Evolutionary conservation across 1,140 invertebrate genomes (phyloP).

Genomic region (Planococcus citri): DNA sequence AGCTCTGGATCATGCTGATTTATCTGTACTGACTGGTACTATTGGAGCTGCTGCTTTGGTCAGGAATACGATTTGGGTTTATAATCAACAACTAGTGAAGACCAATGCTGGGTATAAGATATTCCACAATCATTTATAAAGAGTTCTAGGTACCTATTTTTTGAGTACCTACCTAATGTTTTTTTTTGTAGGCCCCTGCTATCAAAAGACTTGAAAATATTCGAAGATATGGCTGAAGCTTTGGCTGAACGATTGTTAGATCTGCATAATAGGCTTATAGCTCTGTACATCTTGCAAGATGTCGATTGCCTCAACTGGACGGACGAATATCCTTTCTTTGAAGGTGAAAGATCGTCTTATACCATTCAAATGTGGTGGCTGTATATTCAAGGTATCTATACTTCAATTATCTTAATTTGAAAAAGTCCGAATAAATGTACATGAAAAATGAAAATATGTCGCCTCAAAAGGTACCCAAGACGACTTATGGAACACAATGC

Average conservation of each 20-base stretch:
- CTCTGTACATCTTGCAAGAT: slow-evolving; percentile 65
- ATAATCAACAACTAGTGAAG: slow-evolving; percentile 38
- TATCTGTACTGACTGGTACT: slow-evolving; percentile 59
- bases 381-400: slow-evolving; percentile 56
- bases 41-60: slow-evolving; percentile 61
- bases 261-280: slow-evolving; percentile 56
- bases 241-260: slow-evolving; percentile 62
- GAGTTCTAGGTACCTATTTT: too few relatives aligned
- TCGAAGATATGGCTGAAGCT: slow-evolving; percentile 65
- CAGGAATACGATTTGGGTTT: slow-evolving; percentile 61
- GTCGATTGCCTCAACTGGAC: slow-evolving; percentile 57
- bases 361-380: slow-evolving; percentile 74
- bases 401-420: neutral
- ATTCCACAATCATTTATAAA: too few relatives aligned
- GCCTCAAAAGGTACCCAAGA: slow-evolving; percentile 45
- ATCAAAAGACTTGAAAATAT: slow-evolving; percentile 50
- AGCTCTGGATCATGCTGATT: slow-evolving; percentile 63
- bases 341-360: slow-evolving; percentile 57
- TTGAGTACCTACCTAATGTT: too few relatives aligned
- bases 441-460: too few relatives aligned
- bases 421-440: too few relatives aligned
- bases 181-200: neutral
- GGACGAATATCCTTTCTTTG: slow-evolving; percentile 44
- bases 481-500: slow-evolving; percentile 65
- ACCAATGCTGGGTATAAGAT: slow-evolving; percentile 23